Base-by-base conservation (phyloP, 92 coral and sea anemone genomes). In the Parazoanthus atlanticus region DNA sequence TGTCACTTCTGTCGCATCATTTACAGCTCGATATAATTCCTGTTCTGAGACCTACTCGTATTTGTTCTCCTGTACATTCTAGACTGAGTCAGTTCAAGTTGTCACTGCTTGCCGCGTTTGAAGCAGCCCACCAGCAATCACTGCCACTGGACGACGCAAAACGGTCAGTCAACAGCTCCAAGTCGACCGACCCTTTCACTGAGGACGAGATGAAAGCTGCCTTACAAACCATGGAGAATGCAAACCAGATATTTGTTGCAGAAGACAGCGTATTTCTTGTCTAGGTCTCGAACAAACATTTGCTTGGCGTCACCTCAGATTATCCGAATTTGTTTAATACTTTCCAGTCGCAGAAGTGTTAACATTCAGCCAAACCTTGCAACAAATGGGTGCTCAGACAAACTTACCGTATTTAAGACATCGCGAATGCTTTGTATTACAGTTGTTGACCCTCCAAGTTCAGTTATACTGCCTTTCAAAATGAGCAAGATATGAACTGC, bases 241-340 rank as follows among this genome's bases (percentile, higher is more conserved):
- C 95, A 16, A 97, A 97, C 84, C 95, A 97, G 85, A 90, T 97
- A 3, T 92, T 94, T 90, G 96, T 94, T 29, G 92, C 98, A 8
- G 96, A 94, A 8, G 93, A 90, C 15, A 84, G 82, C 33, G 94
- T 95, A 0, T 92, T 95, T 92, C 94, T 94, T 25, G 93, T 96
- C 78, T 96, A 88, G 56, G 3, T 52, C 58, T 52, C 58, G 12
- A 52, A 16, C 21, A 52, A 7, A 46, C 49, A 46, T 46, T 46
- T 46, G 49, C 11, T 5, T 46, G 0, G 49, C 49, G 49, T 46
- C 12, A 2, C 3, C 58, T 13, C 58, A 2, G 3, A 0, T 52
- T 52, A 0, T 52, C 2, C 21, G 0, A 1, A 52, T 2, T 12
- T 52, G 12, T 52, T 13, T 52, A 13, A 16, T 19, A 4, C 4